These are phyloP conservation scores for Hypercompe scribonia DNA, from an alignment of 2,888 invertebrate species.

Conservation along the genomic window DNA sequence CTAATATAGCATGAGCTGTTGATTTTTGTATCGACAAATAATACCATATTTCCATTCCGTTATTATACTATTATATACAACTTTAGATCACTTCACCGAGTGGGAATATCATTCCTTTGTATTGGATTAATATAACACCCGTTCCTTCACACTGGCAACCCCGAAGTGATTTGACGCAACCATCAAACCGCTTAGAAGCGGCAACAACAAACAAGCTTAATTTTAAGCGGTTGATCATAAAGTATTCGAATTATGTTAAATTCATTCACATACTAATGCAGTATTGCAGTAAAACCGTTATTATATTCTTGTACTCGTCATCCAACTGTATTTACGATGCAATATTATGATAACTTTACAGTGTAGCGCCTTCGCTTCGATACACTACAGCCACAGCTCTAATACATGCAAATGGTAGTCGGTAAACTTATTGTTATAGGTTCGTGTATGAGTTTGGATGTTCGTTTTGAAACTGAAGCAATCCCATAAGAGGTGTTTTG, in stretches of 20 bases:
- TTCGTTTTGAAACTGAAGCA: conserved; percentile 27
- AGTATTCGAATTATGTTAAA: conserved; percentile 18
- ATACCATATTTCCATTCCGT: no score
- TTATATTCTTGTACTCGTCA: conserved; percentile 57
- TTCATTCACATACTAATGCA: conserved; percentile 19
- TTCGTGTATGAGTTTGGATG: conserved; percentile 24
- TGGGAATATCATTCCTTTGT: no score
- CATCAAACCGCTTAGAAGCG: background rate
- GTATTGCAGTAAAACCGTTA: conserved; percentile 40
- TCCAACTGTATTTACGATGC: conserved; percentile 61
- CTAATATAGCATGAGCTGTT: background rate
- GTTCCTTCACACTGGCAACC: no score
- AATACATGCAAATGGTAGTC: conserved; percentile 40
- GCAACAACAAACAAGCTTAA: background rate
- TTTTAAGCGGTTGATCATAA: conserved; percentile 15
- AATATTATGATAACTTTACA: conserved; percentile 69
- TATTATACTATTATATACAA: no score
- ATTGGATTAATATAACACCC: no score
- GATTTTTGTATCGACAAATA: background rate
- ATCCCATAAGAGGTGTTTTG: conserved; percentile 13
- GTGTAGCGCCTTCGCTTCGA: conserved; percentile 53
- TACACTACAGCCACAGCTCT: conserved; percentile 27
- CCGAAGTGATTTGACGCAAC: no score
- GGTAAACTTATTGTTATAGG: conserved; percentile 38
- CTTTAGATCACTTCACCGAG: no score